Evolutionary conservation across 2,797 vertebrate species (phyloP).

Genomic region (Spatula clypeata): DNA sequence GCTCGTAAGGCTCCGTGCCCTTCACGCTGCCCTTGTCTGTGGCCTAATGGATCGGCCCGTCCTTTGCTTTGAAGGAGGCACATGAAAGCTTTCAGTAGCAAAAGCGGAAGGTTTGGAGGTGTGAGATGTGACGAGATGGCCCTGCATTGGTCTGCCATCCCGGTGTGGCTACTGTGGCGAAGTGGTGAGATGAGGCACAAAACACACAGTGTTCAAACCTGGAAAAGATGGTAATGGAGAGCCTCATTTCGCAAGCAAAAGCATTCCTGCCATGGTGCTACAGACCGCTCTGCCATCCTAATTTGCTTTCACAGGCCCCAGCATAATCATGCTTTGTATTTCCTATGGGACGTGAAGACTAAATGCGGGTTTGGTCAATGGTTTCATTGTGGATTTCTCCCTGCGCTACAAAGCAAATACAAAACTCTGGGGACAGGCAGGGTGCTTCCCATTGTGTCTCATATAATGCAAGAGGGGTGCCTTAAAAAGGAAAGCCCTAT

Average conservation of each 20-base stretch:
- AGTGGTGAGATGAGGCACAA: not conserved
- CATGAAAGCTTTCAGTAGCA: not conserved
- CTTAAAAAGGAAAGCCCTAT: constrained; percentile 24
- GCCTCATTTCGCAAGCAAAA: constrained; percentile 19
- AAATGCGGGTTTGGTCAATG: constrained; percentile 62
- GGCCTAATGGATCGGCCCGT: not conserved
- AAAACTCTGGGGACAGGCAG: constrained; percentile 64
- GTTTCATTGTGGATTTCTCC: constrained; percentile 67
- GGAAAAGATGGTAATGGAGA: not conserved
- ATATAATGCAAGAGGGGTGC: not conserved
- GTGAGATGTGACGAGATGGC: not conserved
- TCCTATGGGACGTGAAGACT: constrained; percentile 40
- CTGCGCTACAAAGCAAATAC: constrained; percentile 12
- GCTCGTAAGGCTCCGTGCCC: not conserved
- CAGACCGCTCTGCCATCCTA: constrained; percentile 41
- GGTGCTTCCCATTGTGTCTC: constrained; percentile 43
- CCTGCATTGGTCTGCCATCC: not conserved
- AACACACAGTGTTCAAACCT: not conserved
- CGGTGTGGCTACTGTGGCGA: not conserved
- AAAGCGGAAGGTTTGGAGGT: not conserved
- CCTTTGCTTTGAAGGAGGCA: not conserved
- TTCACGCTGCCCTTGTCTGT: not conserved
- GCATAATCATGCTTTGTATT: constrained; percentile 69
- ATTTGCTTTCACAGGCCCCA: constrained; percentile 55
- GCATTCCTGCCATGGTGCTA: constrained; percentile 50